phyloP scores from a whole-genome alignment of 2,888 invertebrate species.

The Macrophya alboannulata region DNA sequence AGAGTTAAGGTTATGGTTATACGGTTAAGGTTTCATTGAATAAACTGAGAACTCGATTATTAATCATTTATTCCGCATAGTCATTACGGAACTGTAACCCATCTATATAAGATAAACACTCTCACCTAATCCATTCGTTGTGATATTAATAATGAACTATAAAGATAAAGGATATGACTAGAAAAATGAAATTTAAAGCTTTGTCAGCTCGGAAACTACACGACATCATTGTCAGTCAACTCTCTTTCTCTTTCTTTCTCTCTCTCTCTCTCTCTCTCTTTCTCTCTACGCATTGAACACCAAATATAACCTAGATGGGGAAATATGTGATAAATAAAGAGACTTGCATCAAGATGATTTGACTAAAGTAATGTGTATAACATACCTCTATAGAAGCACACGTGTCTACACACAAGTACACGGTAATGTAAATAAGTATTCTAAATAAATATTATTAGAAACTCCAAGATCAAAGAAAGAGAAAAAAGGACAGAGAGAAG shows the following conservation, averaged over 20 bases:
- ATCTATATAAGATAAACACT: neutral
- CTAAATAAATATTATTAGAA: neutral
- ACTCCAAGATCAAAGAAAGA: neutral
- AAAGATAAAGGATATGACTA: neutral
- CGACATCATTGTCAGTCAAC: neutral
- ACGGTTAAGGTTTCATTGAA: neutral
- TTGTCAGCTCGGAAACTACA: neutral
- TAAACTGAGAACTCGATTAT: neutral
- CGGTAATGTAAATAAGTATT: neutral
- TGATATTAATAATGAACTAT: neutral
- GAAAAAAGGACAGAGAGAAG: neutral
- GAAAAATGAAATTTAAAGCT: neutral
- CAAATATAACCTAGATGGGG: slow-evolving; percentile 21
- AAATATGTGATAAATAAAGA: slow-evolving; percentile 33
- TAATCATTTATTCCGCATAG: slow-evolving; percentile 9
- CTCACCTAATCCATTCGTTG: neutral
- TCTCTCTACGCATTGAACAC: neutral
- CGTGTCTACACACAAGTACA: neutral
- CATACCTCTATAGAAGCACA: neutral
- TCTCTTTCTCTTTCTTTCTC: neutral
- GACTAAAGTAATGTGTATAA: neutral
- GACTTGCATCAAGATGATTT: neutral
- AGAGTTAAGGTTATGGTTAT: no score
- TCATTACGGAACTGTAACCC: slow-evolving; percentile 36
- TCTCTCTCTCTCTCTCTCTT: neutral